phyloP scores from a whole-genome alignment of 2,888 invertebrate species.

The Operophtera brumata region DNA sequence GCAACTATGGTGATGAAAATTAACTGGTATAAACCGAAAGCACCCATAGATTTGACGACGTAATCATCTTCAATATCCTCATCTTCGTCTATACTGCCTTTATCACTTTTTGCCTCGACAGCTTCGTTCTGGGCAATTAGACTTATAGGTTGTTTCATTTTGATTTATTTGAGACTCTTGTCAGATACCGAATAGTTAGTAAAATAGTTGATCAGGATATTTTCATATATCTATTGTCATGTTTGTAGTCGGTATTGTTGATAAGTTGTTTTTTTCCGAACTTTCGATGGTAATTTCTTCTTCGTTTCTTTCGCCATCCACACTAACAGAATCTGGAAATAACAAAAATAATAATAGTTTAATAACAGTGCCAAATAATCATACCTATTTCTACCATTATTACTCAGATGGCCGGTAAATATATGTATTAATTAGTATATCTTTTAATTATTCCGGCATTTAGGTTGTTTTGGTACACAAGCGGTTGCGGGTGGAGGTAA shows the following conservation, averaged over 20 bases:
- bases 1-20: conserved; percentile 35
- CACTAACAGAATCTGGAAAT: conserved; percentile 10
- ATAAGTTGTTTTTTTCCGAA: conserved; percentile 1
- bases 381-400: too few relatives aligned
- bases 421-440: too few relatives aligned
- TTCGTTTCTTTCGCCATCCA: conserved; percentile 14
- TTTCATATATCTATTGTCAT: conserved; percentile 4
- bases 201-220: background rate
- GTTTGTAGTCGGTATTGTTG: background rate
- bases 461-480: too few relatives aligned
- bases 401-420: too few relatives aligned
- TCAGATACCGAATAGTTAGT: background rate
- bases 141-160: conserved; percentile 12
- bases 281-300: conserved; percentile 8
- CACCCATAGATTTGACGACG: conserved; percentile 52
- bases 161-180: background rate
- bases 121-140: background rate
- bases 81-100: conserved; percentile 2
- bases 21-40: conserved; percentile 53
- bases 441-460: too few relatives aligned
- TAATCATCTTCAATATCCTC: conserved; percentile 48
- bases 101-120: conserved; percentile 7
- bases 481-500: too few relatives aligned
- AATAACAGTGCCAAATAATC: background rate
- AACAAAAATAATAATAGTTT: conserved; percentile 2